Evolutionary conservation across 2,797 vertebrate genomes (phyloP).

Genomic region (Neomorphus geoffroyi): DNA sequence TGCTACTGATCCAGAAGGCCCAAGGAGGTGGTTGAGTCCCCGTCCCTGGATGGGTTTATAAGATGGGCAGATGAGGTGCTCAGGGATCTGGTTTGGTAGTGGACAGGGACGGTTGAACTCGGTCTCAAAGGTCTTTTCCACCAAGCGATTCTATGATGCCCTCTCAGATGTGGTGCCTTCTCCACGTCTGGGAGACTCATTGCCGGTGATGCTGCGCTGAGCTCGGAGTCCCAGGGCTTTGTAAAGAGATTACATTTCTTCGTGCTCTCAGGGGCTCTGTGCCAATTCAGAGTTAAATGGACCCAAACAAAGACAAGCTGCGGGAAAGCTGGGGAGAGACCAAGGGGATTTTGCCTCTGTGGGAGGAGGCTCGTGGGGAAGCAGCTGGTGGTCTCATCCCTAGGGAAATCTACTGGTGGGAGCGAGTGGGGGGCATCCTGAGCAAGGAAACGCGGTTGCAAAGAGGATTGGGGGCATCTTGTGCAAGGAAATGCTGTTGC

Average conservation of each 20-base stretch:
- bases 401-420: neutral
- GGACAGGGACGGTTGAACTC: no score
- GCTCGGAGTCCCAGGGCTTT: neutral
- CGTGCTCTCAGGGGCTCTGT: neutral
- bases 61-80: no score
- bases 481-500: neutral
- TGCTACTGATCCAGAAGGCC: no score
- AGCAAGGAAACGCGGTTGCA: neutral
- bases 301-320: neutral
- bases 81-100: no score
- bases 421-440: neutral
- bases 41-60: no score
- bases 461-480: neutral
- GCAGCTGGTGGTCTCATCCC: neutral
- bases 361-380: neutral
- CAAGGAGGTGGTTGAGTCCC: no score
- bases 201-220: no score
- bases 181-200: accelerated
- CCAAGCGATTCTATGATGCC: no score
- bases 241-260: neutral
- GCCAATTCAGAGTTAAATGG: neutral
- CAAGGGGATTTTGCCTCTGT: accelerated
- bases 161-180: neutral
- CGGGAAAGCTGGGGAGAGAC: neutral
- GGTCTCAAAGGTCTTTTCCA: no score